Percentiles rank a stretch among this genome's conserved stretches.
phyloP scores from a whole-genome alignment of 2,888 invertebrate species.

The Tachina grossa region DNA sequence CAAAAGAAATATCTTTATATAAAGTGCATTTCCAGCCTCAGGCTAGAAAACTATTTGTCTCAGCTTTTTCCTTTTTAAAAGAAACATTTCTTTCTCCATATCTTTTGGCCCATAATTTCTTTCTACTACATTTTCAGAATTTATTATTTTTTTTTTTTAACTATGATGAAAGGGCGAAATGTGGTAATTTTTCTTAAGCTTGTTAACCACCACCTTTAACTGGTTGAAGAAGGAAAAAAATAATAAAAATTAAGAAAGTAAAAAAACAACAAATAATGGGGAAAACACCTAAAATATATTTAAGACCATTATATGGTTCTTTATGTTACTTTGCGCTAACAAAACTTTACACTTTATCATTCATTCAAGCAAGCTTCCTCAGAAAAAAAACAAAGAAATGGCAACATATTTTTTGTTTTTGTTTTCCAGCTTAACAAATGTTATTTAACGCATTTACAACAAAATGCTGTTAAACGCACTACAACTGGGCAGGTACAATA shows the following conservation, averaged over 20 bases:
- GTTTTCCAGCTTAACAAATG: constrained; percentile 60
- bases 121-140: constrained; percentile 41
- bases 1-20: constrained; percentile 69
- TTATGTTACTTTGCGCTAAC: constrained; percentile 50
- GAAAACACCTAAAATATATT: constrained; percentile 76
- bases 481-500: constrained; percentile 36
- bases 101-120: constrained; percentile 63
- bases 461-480: constrained; percentile 67
- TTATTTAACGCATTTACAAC: constrained; percentile 67
- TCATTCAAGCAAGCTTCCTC: constrained; percentile 52
- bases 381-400: constrained; percentile 28
- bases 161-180: constrained; percentile 69
- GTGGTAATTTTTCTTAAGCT: constrained; percentile 80
- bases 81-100: constrained; percentile 56
- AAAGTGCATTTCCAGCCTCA: constrained; percentile 80
- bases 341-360: constrained; percentile 67
- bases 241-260: constrained; percentile 46
- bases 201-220: constrained; percentile 78
- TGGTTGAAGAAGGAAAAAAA: constrained; percentile 49
- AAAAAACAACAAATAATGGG: constrained; percentile 51
- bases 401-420: not conserved
- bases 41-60: constrained; percentile 73
- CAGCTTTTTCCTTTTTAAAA: constrained; percentile 40
- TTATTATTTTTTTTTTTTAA: constrained; percentile 10
- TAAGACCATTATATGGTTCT: constrained; percentile 71